Conservation (phyloP, 2,113 vertebrate species). For the Melanostigma gelatinosum region DNA sequence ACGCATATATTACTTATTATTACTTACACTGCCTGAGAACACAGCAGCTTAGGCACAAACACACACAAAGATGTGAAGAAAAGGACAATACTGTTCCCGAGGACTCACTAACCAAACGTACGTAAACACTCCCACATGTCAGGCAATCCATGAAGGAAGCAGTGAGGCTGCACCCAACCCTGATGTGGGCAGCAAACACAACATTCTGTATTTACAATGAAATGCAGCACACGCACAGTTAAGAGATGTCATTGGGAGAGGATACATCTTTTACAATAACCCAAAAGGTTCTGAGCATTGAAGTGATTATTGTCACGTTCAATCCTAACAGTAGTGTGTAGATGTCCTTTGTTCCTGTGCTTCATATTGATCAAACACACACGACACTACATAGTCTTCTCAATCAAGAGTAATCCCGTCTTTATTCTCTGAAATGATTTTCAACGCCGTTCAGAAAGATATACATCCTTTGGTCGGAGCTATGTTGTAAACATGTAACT, state of each 20-base stretch:
- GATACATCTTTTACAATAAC: neutral
- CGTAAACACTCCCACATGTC: slow-evolving; percentile 36
- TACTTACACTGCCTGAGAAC: slow-evolving; percentile 12
- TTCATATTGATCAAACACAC: neutral
- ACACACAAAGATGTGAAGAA: slow-evolving; percentile 20
- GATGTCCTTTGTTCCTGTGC: neutral
- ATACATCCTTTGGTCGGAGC: slow-evolving; percentile 62
- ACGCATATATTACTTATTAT: slow-evolving; percentile 17
- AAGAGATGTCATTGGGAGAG: neutral
- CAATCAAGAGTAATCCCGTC: neutral
- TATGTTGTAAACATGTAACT: slow-evolving; percentile 52
- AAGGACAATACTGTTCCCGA: neutral
- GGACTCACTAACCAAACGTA: slow-evolving; percentile 22
- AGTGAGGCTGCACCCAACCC: neutral
- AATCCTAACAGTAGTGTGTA: neutral
- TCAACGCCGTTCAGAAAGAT: slow-evolving; percentile 33
- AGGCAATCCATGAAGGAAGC: slow-evolving; percentile 18
- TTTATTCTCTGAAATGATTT: slow-evolving; percentile 62
- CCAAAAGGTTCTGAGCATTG: neutral
- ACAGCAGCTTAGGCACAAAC: neutral
- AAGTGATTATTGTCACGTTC: neutral
- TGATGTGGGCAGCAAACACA: neutral
- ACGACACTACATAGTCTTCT: neutral
- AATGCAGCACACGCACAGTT: neutral
- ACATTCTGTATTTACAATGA: neutral